Base-by-base conservation (phyloP, 2,113 vertebrate species). In the Pholis gunnellus region DNA sequence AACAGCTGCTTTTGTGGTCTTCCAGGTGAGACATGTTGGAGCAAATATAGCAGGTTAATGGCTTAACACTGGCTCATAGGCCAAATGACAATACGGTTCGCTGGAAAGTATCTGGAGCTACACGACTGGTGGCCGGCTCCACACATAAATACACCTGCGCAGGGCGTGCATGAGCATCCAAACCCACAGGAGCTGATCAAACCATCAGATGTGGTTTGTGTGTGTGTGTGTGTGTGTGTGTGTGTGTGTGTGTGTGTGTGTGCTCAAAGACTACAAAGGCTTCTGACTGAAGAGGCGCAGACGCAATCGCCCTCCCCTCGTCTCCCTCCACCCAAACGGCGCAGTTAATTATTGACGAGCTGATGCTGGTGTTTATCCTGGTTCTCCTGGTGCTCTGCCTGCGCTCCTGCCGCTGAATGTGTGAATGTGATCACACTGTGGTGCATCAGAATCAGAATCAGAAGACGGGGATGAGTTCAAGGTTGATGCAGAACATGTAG, bases 291-390 rank as follows among this genome's bases (percentile, higher is more conserved):
- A 40, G 85, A 56, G 52, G 27, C 36, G 15, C 71, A 81, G 80
- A 71, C 86, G 46, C 25, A 6, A 72, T 65, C 76, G 6, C 18
- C 29, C 76, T 22, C 44, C 42, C 36, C 48, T 48, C 40, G 15
- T 52, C 70, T 73, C 63, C 79, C 82, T 77, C 78, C 69, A 78
- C 34, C 82, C 83, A 71, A 81, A 78, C 40, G 22, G 82, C n/a
- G 72, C 27, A 15, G 67, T 92, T 89, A 88, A 91, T 90, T 85
- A 91, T 90, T 89, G 81, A 91, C 79, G 79, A 68, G 68, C 44
- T 17, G 27, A 14, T 76, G 85, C 71, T 74, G 56, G 71, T 88
- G 89, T 89, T 92, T 83, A 69, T 74, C 6, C 27, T 2, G 46
- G 10, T 64, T 76, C 71, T 66, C 68, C n/a, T 3, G 17, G 50